These are phyloP conservation scores for Apostichopus leukothele DNA, from an alignment of 53 echinoderm and acorn worm species.

Conservation along the genomic window DNA sequence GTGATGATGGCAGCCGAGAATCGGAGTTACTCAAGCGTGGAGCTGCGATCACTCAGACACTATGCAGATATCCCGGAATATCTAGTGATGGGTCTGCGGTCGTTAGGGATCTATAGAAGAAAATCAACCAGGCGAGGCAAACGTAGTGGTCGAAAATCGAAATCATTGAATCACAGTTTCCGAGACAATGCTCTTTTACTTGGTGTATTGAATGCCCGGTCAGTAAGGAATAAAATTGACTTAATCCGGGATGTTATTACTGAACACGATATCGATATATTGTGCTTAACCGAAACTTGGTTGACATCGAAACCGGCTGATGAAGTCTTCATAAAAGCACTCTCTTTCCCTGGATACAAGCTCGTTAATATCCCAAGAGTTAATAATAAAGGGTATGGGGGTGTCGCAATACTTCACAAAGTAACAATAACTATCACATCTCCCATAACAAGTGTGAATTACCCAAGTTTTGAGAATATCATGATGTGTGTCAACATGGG, in stretches of 20 bases:
- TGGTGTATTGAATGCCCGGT: too few species aligned
- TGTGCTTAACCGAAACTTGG: slow-evolving; percentile 9
- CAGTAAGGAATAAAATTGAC: neutral
- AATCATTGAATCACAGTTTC: too few species aligned
- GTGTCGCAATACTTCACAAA: slow-evolving; percentile 2
- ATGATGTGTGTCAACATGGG: neutral
- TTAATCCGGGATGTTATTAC: neutral
- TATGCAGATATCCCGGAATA: neutral
- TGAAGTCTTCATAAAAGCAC: neutral
- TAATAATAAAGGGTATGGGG: neutral
- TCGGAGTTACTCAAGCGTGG: slow-evolving; percentile 1
- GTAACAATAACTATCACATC: neutral
- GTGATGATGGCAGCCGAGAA: neutral
- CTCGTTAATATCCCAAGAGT: slow-evolving; percentile 8
- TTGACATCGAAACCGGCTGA: neutral
- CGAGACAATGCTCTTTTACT: too few species aligned
- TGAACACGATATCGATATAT: slow-evolving; percentile 13
- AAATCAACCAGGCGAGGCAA: too few species aligned
- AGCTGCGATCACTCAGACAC: neutral
- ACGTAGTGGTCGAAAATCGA: too few species aligned
- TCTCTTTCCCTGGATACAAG: neutral
- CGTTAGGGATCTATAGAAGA: too few species aligned
- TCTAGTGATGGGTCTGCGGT: too few species aligned
- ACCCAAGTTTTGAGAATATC: neutral
- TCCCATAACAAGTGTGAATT: neutral